Percentiles rank a stretch among this genome's conserved stretches.
These are phyloP conservation scores for Mesodorylaimus sp. DNA, from an alignment of 2,888 invertebrate genomes.

Conservation along the genomic window DNA sequence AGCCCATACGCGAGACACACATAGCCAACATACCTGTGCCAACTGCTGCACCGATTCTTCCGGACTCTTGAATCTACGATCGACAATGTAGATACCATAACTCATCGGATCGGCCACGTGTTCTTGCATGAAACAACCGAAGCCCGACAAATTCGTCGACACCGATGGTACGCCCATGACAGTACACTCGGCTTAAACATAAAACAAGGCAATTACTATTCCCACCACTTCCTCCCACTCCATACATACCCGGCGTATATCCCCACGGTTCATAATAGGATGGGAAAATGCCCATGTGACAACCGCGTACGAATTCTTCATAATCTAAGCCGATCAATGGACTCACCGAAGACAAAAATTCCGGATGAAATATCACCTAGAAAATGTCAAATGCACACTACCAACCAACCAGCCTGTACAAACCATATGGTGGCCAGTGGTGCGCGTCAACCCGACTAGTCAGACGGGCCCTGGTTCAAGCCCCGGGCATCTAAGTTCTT, in stretches of 20 bases:
- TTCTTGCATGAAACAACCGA: constrained; percentile 78
- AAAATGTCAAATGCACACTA: too few species aligned
- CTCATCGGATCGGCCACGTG: constrained; percentile 92
- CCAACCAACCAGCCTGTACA: neutral
- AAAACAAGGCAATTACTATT: constrained; percentile 1
- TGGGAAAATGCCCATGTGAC: constrained; percentile 94
- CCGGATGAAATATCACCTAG: constrained; percentile 95
- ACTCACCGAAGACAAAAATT: constrained; percentile 89
- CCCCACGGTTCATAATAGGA: constrained; percentile 99
- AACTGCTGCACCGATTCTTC: constrained; percentile 81
- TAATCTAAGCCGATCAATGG: constrained; percentile 93
- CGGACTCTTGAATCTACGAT: constrained; percentile 65
- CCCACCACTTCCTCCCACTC: neutral
- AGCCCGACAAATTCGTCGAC: constrained; percentile 88
- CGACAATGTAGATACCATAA: constrained; percentile 91
- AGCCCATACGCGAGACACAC: too few species aligned
- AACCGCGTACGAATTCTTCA: constrained; percentile 96
- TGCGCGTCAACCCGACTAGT: too few species aligned
- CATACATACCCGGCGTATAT: constrained; percentile 63
- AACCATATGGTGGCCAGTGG: neutral
- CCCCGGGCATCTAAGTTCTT: too few species aligned
- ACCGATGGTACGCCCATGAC: constrained; percentile 99
- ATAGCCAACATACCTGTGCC: constrained; percentile 41
- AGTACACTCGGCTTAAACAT: constrained; percentile 66
- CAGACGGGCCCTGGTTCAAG: too few species aligned